Evolutionary conservation across 2,888 invertebrate species (phyloP), one percentile per base, ranked within the genome.

Genomic region (Aleiodes leptofemur): DNA sequence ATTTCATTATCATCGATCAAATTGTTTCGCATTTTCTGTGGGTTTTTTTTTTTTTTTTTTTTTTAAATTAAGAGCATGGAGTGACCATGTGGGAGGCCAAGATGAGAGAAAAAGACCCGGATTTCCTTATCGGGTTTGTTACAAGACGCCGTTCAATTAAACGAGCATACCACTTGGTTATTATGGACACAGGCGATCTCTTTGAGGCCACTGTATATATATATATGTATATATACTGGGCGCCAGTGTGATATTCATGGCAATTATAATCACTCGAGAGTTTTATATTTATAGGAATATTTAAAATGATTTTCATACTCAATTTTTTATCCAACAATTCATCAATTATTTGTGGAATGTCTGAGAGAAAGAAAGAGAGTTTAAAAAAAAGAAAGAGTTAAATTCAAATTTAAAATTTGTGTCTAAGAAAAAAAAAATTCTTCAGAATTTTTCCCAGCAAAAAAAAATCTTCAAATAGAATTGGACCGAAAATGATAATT

Each of bases 91-190:
- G 72, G 14, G 53, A 51, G 72, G 59, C 57, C 59, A 31, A 31
- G 56, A 71, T 57, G 50, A 59, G 59, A 64, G 59, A 64, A 53
- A 72, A 64, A 72, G 14, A 38, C n/a, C 59, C 23, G 38, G 34
- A 53, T 61, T 61, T 72, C 53, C 53, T 72, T 72, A 72, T 61
- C 38, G 61, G 53, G 53, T 61, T 61, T 61, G 51, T 61, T 68
- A 61, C 51, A 72, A 61, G 61, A 59, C 51, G 61, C 61, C 61
- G 61, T 61, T 61, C 72, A 72, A 72, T 72, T 72, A 72, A 72
- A 61, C 14, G 51, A 51, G 51, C 59, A 59, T 43, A 56, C 70
- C 59, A 43, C 70, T 13, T 43, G 64, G 16, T 64, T 48, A 64
- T 64, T 64, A 64, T n/a, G 51, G 51, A 68, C 68, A 68, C 68